Base-by-base conservation (phyloP, 2,797 vertebrate species). In the Myiothlypis coronata region DNA sequence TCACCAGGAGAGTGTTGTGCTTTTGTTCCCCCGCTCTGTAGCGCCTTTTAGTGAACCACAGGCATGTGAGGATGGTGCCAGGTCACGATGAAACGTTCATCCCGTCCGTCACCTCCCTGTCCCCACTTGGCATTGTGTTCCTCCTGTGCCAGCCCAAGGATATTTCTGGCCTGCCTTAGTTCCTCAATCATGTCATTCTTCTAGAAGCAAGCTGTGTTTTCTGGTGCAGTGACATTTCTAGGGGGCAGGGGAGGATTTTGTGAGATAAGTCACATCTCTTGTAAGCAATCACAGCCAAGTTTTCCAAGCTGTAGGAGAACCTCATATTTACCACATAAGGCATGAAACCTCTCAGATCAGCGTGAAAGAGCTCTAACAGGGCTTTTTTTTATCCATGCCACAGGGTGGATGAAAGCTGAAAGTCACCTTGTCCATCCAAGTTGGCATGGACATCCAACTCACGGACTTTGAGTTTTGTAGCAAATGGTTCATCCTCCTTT, bases 151-250 rank as follows among this genome's bases (percentile, higher is more conserved):
- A 93, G 60, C 49, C 75, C 89, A 70, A 63, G 72, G 68, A 68
- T 91, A 92, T 87, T 93, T 95, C 84, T 93, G 82, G 41, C 64
- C 77, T 46, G 56, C 60, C 44, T 93, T 64, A 74, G 78, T 53
- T 85, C 88, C 63, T 67, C 44, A 70, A 47, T 84, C 52, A 9
- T 56, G 56, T 70, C 41, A 64, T 64, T 80, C 60, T 85, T 61
- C 35, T 43, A 49, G 72, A 84, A 89, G 39, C 74, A 94, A 84
- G 52, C 75, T 77, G 47, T 83, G 43, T 71, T 92, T 96, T 70
- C 78, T 91, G 52, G 6, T 92, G 68, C 52, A 63, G 55, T 90
- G 89, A 68, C 60, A 79, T 89, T 92, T 92, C 71, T 59, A 16
- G n/a, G 50, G 55, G 67, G 35, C 39, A 69, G 72, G 24, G 35